Percentiles rank a stretch among this genome's conserved stretches.
Evolutionary conservation across 2,797 vertebrate species (phyloP).

Genomic region (Acanthurus leucopareius): DNA sequence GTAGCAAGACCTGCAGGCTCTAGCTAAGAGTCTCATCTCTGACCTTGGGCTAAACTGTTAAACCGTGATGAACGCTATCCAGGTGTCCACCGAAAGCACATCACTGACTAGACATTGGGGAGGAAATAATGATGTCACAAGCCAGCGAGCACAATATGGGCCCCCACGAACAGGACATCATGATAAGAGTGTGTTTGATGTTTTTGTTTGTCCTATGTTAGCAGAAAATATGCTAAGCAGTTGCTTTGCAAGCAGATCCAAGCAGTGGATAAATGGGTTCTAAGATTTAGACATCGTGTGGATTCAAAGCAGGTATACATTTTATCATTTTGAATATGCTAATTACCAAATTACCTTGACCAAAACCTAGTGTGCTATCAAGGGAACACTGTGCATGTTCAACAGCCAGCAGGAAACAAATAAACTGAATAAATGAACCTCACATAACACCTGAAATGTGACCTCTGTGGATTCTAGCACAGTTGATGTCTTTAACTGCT

Average conservation of each 20-base stretch:
- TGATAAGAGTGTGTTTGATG: not conserved
- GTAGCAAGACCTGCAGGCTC: slow-evolving; percentile 23
- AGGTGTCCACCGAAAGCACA: slow-evolving; percentile 38
- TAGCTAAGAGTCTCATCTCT: slow-evolving; percentile 34
- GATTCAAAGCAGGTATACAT: not conserved
- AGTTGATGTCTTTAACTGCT: not conserved
- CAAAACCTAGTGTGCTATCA: not conserved
- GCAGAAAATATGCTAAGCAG: slow-evolving; percentile 16
- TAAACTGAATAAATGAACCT: not conserved
- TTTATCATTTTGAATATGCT: not conserved
- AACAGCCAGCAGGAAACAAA: too few species aligned
- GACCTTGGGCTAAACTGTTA: slow-evolving; percentile 43
- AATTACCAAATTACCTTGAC: not conserved
- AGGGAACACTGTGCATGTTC: not conserved
- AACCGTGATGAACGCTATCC: slow-evolving; percentile 31
- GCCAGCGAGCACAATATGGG: slow-evolving; percentile 26
- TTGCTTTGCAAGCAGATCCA: not conserved
- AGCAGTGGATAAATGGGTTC: not conserved
- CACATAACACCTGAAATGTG: slow-evolving; percentile 9
- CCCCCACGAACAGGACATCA: not conserved
- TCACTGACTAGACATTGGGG: slow-evolving; percentile 23
- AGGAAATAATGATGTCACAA: slow-evolving; percentile 29
- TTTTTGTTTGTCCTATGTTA: not conserved
- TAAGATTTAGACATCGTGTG: not conserved
- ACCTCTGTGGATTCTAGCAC: not conserved